These are phyloP conservation scores for Actinemys pallida DNA, from an alignment of 2,113 vertebrate genomes.

Conservation along the genomic window DNA sequence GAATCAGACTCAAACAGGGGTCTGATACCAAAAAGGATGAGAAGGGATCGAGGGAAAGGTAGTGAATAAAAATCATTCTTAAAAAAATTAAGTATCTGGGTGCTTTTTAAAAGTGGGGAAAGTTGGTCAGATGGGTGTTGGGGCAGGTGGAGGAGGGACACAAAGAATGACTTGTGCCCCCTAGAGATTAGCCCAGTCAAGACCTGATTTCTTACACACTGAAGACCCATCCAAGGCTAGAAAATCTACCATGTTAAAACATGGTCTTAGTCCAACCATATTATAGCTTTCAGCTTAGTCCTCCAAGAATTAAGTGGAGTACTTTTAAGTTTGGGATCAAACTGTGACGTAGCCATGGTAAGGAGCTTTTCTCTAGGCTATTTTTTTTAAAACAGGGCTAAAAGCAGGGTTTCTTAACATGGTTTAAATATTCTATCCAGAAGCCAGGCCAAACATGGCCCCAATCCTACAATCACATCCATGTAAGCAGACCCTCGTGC, in stretches of 20 bases:
- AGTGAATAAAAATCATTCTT: neutral
- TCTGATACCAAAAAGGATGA: neutral
- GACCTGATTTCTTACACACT: neutral
- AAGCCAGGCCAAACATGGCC: neutral
- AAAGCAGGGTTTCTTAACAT: neutral
- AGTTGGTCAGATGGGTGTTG: neutral
- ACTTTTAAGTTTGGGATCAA: neutral
- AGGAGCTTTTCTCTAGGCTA: neutral
- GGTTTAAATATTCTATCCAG: neutral
- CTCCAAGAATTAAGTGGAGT: slow-evolving; percentile 9
- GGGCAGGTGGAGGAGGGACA: neutral
- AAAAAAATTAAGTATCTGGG: neutral
- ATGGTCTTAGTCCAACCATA: neutral
- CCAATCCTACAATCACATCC: accelerated
- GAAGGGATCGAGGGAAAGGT: neutral
- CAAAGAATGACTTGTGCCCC: neutral
- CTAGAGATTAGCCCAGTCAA: neutral
- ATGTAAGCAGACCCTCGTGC: neutral
- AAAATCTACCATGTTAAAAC: neutral
- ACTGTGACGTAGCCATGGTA: accelerated
- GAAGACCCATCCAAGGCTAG: neutral
- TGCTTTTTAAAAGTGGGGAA: neutral
- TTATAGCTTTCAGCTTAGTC: neutral
- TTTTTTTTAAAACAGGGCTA: neutral
- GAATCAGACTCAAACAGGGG: neutral